These are phyloP conservation scores for Polylopha cassiicola DNA, from an alignment of 2,888 invertebrate species.

Conservation along the genomic window DNA sequence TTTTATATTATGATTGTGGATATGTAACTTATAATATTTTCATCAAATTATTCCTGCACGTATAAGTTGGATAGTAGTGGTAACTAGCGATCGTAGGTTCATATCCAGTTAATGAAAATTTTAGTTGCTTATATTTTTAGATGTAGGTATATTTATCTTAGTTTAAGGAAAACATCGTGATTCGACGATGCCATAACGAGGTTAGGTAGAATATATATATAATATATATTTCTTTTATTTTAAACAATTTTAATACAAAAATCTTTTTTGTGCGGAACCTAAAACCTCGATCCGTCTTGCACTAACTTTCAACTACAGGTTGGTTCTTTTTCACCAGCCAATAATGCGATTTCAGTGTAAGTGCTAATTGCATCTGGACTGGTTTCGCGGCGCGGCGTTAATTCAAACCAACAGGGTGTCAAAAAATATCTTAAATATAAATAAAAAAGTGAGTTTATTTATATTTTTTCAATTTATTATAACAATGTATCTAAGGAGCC, in stretches of 20 bases:
- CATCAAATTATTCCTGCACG: too few species aligned
- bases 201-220: too few species aligned
- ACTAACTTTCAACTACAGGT: conserved; percentile 41
- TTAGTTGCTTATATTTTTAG: too few species aligned
- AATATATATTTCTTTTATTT: not conserved
- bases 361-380: conserved; percentile 52
- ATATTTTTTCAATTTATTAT: not conserved
- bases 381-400: conserved; percentile 30
- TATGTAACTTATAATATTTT: too few species aligned
- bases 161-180: too few species aligned
- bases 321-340: conserved; percentile 46
- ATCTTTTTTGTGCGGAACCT: conserved; percentile 3
- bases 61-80: too few species aligned
- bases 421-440: not conserved
- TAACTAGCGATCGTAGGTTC: too few species aligned
- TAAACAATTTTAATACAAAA: not conserved
- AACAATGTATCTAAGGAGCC: too few species aligned
- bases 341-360: conserved; percentile 63
- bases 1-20: too few species aligned
- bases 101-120: too few species aligned
- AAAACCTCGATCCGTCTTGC: conserved; percentile 26
- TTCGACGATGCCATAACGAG: too few species aligned
- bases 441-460: not conserved
- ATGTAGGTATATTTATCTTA: too few species aligned
- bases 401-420: conserved; percentile 16